Conservation (phyloP, 2,113 vertebrate species). For the Drymodes brunneopygia region DNA sequence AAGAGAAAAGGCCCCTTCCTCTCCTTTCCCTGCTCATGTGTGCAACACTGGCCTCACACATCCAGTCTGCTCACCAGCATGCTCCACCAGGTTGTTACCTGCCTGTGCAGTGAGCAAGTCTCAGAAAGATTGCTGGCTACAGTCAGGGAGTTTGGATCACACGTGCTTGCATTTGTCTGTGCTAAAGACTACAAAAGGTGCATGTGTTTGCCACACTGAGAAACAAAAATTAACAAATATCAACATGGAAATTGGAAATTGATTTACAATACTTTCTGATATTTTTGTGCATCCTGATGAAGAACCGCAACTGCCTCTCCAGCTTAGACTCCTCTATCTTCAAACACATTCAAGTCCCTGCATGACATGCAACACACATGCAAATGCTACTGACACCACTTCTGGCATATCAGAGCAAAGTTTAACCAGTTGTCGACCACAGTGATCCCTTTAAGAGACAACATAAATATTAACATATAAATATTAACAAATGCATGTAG, state of each 20-base stretch:
- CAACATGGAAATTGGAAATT: not conserved
- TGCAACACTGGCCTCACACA: not conserved
- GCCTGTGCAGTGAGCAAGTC: not conserved
- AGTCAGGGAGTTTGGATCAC: not conserved
- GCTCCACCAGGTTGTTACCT: not conserved
- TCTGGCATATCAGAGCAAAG: not conserved
- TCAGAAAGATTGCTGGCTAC: not conserved
- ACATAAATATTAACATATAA: not conserved
- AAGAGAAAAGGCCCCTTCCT: not conserved
- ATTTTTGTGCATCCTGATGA: not conserved
- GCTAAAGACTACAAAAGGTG: not conserved
- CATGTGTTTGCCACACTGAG: not conserved
- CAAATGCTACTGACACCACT: not conserved
- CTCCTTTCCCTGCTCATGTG: not conserved
- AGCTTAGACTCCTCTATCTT: not conserved
- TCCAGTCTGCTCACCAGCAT: not conserved
- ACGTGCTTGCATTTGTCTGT: not conserved
- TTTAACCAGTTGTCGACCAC: not conserved
- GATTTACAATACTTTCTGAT: not conserved
- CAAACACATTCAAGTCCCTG: not conserved
- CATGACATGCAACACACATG: not conserved
- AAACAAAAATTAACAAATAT: not conserved
- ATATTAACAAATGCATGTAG: not conserved
- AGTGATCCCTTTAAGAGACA: not conserved
- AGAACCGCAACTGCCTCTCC: not conserved